Base-by-base conservation (phyloP, 1,140 invertebrate genomes). In the Euura saliciscinereae region DNA sequence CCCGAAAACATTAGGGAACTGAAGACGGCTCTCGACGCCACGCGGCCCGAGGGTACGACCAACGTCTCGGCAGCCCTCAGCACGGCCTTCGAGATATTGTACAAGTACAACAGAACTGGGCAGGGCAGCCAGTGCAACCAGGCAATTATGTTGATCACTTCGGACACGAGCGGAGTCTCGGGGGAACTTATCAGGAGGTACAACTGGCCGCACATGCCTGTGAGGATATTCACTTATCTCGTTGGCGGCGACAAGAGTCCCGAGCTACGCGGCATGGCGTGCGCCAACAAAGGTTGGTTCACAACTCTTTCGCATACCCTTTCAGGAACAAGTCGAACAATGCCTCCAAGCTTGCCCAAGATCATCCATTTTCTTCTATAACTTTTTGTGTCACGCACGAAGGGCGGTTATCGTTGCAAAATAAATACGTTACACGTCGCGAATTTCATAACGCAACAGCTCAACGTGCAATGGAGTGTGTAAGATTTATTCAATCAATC, bases 191-290 rank as follows among this genome's bases (percentile, higher is more conserved):
- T 97, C 79, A 91, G 94, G 75, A 88, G 91, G 67, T 98, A 97
- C 88, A 99, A 99, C 87, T 96, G 92, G 90, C 94, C 95, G 0
- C 94, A 95, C 79, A 94, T 93, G 90, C 93, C 97, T 66, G 96
- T 99, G 2, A 90, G 99, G 75, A 93, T 99, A 45, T 99, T 99
- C 83, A 98, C 98, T 0, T 99, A 98, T 89, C 89, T 99, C 4
- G 94, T 99, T 59, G 98, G 98, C 0, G 93, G 95, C 69, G 98
- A 99, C 84, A 94, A 97, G 79, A 93, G 92, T 68, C 89, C 91
- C 65, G 94, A 98, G 82, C 93, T 99, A 78, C 92, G 94, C 74
- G 95, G 94, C 87, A 98, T 99, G 92, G 98, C 98, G 7, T 99
- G 98, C 88, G 91, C 90, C 28, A 99, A 99, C 88, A 98, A 98